phyloP scores from a whole-genome alignment of 2,888 invertebrate species.

The Drosophila ezoana region DNA sequence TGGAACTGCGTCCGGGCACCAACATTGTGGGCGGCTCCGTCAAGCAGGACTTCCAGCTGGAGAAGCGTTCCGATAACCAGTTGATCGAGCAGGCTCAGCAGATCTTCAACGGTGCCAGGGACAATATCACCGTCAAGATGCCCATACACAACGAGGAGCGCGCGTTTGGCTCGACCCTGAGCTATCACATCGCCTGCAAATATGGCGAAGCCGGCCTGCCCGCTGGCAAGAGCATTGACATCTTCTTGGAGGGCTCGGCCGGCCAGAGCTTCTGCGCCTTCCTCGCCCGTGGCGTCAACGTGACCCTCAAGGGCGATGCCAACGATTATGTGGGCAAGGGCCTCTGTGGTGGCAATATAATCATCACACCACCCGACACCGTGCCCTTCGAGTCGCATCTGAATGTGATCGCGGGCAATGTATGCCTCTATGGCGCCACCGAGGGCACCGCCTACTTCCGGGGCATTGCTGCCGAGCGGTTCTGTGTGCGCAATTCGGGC shows the following conservation, averaged over 20 bases:
- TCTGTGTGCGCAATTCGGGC: conserved; percentile 99
- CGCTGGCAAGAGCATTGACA: conserved; percentile 90
- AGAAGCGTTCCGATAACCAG: conserved; percentile 94
- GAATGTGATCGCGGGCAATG: conserved; percentile 99
- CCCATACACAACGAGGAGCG: conserved; percentile 95
- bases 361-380: conserved; percentile 95
- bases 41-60: conserved; percentile 93
- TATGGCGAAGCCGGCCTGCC: conserved; percentile 95
- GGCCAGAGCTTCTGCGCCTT: conserved; percentile 99
- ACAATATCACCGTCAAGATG: conserved; percentile 90
- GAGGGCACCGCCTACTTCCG: conserved; percentile 97
- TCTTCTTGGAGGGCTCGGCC: conserved; percentile 95
- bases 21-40: conserved; percentile 96
- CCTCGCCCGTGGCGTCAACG: conserved; percentile 94
- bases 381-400: conserved; percentile 95
- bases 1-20: conserved; percentile 94
- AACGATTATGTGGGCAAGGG: conserved; percentile 99
- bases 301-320: conserved; percentile 97
- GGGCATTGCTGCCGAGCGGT: conserved; percentile 98
- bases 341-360: conserved; percentile 96
- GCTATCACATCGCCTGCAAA: conserved; percentile 97
- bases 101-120: conserved; percentile 90
- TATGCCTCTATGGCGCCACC: conserved; percentile 98
- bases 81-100: conserved; percentile 90
- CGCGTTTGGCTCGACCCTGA: conserved; percentile 96